A percentile compares a stretch with the other conserved stretches of the same genome.
Conservation (phyloP, 2,113 vertebrate genomes). For the Cynoglossus semilaevis region DNA sequence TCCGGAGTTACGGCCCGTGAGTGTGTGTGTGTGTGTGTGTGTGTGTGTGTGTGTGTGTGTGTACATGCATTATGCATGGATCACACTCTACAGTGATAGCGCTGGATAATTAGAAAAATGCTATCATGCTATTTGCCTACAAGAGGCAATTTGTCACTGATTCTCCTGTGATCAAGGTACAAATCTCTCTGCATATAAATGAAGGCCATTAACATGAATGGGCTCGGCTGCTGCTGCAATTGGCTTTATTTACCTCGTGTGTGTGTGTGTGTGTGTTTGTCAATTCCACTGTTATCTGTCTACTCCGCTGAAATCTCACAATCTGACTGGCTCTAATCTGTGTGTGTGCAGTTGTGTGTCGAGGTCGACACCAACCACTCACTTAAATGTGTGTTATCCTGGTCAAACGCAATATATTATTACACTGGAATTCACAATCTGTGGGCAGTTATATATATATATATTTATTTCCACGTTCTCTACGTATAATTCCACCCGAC, state of each 20-base stretch:
- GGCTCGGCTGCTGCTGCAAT: constrained; percentile 20
- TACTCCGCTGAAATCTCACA: constrained; percentile 6
- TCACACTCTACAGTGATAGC: constrained; percentile 39
- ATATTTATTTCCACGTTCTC: too few relatives aligned
- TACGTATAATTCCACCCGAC: too few relatives aligned
- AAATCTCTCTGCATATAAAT: constrained; percentile 57
- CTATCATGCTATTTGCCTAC: constrained; percentile 28
- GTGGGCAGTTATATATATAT: too few relatives aligned
- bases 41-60: constrained; percentile 19
- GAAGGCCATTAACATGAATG: constrained; percentile 32
- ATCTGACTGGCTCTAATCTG: constrained; percentile 24
- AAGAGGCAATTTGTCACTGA: constrained; percentile 51
- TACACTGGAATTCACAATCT: too few relatives aligned
- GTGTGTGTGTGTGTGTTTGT: constrained; percentile 9
- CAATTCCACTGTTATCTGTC: constrained; percentile 24
- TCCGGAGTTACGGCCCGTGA: constrained; percentile 42
- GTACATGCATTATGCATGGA: constrained; percentile 38
- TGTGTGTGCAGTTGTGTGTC: constrained; percentile 19
- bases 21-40: constrained; percentile 11
- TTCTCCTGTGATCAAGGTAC: constrained; percentile 50
- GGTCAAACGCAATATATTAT: too few relatives aligned
- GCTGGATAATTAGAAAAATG: constrained; percentile 57
- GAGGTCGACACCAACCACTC: constrained; percentile 7
- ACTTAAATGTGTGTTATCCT: too few relatives aligned
- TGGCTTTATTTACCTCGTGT: too few relatives aligned